Evolutionary conservation across 2,888 invertebrate genomes (phyloP), one percentile per base, ranked within the genome.

Genomic region (Spodoptera exigua): DNA sequence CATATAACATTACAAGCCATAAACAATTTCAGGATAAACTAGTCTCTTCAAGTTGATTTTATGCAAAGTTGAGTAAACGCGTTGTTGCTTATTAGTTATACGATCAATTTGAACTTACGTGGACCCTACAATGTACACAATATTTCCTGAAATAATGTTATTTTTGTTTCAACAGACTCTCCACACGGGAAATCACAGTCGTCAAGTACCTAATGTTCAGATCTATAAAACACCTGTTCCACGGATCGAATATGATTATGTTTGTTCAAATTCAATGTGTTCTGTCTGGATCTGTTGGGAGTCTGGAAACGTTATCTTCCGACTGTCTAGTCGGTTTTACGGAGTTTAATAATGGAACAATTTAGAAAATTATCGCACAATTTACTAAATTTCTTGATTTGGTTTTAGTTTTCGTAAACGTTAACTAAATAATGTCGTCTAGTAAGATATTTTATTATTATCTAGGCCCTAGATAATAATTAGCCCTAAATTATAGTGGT

Each of bases 21-120:
- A 13, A 21, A 36, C 4, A 39, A 40, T 39, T 67, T 45, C 48
- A 69, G 62, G 45, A 69, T 57, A 45, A 52, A 70, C 52, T 70
- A 52, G 52, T 48, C 41, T 48, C 40, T 57, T 68, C 18, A 3
- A 45, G 47, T 27, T 32, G n/a, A 63, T 70, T 63, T 54, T 53
- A 68, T 64, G 59, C 49, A 51, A 69, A 69, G 34, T 51, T 21
- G 21, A 48, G 39, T 9, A 47, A 70, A 47, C 39, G 58, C 37
- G 63, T 10, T 47, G 48, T 36, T 16, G 27, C 27, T 46, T 51
- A 27, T 70, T 46, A 27, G 27, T 27, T 44, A 62, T 68, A 49
- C 35, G 51, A 39, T 27, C 27, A 27, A 27, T 7, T 27, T 27
- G 27, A 27, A 27, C 27, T 27, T 27, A 27, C 9, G 9, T 27